Evolutionary conservation across 1,140 invertebrate genomes (phyloP), one percentile per base, ranked within the genome.

Genomic region (Metopolophium dirhodum): DNA sequence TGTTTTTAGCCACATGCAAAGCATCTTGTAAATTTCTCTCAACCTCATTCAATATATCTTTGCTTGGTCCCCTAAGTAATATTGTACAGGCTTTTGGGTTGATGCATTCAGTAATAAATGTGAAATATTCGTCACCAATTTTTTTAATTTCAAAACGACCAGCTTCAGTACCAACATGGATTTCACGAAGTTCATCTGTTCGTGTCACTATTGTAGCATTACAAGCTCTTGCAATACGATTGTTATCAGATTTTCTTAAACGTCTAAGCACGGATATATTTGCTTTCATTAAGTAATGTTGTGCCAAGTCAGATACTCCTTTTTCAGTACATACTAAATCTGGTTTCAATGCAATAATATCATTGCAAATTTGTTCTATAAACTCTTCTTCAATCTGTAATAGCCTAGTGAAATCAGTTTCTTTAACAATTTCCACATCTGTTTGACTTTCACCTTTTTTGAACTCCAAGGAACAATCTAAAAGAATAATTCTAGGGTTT

Each of bases 11-110:
- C 35, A 99, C 99, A 95, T 99, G 97, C 94, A 99, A 96, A 77
- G 99, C 99, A 96, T 99, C 99, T 95, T 99, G 99, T 7, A 99
- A 96, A 96, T 99, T 99, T 94, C 99, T 97, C 95, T 99, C 99
- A 37, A 99, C 98, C 96, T 99, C 99, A 95, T 99, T 99, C 45
- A 99, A 96, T 91, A 99, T 97, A 95, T 99, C 99, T 96, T 99
- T 99, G 94, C 98, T 99, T 41, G 99, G 98, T 47, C 99, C 99
- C 90, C 99, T 96, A 45, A 99, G 95, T 91, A 99, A 95, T 94
- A 99, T 99, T 3, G 99, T 99, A 95, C 99, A 99, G 18, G 99
- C 99, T 97, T 99, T 99, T 7, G 99, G 99, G 95, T 99, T 97
- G 95, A 98, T 98, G 95, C 99, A 99, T 94, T 99, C 97, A 0